Evolutionary conservation across 1,140 invertebrate genomes (phyloP).

Genomic region (Magallana gigas): DNA sequence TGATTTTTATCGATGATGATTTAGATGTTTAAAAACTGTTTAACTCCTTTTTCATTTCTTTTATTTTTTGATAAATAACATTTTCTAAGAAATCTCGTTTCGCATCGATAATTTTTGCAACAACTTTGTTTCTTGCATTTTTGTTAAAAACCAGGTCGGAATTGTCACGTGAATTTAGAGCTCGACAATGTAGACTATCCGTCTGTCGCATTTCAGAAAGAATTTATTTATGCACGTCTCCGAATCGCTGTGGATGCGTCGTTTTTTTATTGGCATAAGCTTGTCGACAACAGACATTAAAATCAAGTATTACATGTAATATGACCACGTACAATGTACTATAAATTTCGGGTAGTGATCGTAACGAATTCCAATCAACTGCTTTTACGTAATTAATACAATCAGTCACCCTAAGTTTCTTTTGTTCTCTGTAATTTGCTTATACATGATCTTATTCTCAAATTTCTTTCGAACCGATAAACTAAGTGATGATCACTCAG

Average conservation of each 20-base stretch:
- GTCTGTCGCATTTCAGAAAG: background rate
- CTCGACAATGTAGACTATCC: background rate
- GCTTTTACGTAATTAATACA: background rate
- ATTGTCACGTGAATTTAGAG: background rate
- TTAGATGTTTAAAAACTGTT: background rate
- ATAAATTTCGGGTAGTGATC: background rate
- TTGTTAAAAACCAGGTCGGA: background rate
- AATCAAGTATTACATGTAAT: background rate
- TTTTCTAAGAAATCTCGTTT: background rate
- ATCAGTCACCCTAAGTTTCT: background rate
- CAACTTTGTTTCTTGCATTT: background rate
- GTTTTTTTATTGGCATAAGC: background rate
- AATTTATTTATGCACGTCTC: background rate
- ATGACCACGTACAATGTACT: background rate
- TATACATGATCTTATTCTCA: background rate
- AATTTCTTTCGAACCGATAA: conserved; percentile 11
- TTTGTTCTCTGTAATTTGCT: background rate
- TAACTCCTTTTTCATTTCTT: background rate
- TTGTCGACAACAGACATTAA: background rate
- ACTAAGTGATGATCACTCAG: conserved; percentile 47
- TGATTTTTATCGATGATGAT: background rate
- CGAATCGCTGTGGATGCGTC: background rate
- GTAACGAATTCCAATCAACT: background rate
- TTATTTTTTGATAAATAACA: conserved; percentile 16
- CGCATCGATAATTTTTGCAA: background rate